Conservation (phyloP, 2,797 vertebrate species). For the Erpetoichthys calabaricus region DNA sequence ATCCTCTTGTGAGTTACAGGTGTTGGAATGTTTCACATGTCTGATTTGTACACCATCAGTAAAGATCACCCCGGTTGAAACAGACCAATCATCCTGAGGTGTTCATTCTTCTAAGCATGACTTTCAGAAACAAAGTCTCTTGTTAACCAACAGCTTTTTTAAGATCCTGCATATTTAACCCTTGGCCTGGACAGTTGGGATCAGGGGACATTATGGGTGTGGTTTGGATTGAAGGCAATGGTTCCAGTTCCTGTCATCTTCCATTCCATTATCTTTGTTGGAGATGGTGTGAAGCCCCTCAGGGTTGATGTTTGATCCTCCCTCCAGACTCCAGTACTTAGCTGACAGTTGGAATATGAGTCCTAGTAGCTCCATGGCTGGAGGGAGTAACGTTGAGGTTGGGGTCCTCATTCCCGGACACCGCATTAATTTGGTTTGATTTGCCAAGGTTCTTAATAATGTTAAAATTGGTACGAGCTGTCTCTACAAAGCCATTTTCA, state of each 20-base stretch:
- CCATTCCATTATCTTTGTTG: constrained; percentile 35
- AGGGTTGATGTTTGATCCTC: constrained; percentile 30
- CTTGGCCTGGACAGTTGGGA: no score
- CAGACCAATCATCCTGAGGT: no score
- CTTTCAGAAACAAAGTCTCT: no score
- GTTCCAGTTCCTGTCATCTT: constrained; percentile 21
- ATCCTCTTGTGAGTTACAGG: no score
- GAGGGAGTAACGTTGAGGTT: constrained; percentile 62
- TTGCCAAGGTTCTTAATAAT: constrained; percentile 78
- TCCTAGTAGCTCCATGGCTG: constrained; percentile 52
- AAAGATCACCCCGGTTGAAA: no score
- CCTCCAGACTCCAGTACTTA: constrained; percentile 20
- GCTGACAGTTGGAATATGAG: constrained; percentile 32
- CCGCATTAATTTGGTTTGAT: constrained; percentile 61
- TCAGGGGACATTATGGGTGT: constrained; percentile 17
- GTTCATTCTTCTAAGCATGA: no score
- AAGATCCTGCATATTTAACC: no score
- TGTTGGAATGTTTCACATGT: no score
- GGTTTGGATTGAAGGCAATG: constrained; percentile 26
- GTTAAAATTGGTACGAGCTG: constrained; percentile 66
- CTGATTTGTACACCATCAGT: no score
- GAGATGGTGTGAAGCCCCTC: constrained; percentile 30
- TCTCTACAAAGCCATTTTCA: constrained; percentile 73
- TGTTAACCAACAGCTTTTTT: no score
- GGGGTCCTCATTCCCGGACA: constrained; percentile 51